Conservation (phyloP, 2,113 vertebrate species). For the Dryoscopus gambensis region DNA sequence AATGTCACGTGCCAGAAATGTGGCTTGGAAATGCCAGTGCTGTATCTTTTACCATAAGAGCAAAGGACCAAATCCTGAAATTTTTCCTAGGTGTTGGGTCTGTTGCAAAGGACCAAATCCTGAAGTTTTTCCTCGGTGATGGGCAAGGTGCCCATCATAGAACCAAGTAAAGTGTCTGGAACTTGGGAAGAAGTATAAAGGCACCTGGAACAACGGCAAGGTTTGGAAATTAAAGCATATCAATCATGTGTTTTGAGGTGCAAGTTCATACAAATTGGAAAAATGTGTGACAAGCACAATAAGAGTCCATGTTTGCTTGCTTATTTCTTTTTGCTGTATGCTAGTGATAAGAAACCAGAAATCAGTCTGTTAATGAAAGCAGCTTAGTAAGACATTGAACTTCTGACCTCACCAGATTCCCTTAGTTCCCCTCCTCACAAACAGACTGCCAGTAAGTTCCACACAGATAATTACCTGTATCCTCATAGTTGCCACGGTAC, state of each 20-base stretch:
- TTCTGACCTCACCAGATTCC: neutral
- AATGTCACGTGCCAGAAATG: neutral
- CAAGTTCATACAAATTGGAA: neutral
- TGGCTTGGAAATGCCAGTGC: neutral
- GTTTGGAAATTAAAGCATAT: constrained; percentile 59
- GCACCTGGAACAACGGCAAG: constrained; percentile 63
- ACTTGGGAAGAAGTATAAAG: constrained; percentile 13
- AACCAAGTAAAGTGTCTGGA: neutral
- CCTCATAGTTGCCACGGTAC: neutral
- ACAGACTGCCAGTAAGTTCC: neutral
- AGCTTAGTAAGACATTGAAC: neutral
- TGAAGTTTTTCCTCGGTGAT: neutral
- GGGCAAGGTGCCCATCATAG: neutral
- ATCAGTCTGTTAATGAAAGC: neutral
- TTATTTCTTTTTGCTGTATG: neutral
- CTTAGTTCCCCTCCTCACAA: neutral
- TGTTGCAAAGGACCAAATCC: neutral
- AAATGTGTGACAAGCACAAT: neutral
- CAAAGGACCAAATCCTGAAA: neutral
- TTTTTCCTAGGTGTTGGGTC: neutral
- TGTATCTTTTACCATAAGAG: neutral
- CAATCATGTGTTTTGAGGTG: constrained; percentile 52
- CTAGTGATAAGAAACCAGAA: neutral
- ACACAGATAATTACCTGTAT: neutral
- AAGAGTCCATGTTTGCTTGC: neutral